phyloP scores from a whole-genome alignment of 2,797 vertebrate species.

The Gambelia wislizenii region DNA sequence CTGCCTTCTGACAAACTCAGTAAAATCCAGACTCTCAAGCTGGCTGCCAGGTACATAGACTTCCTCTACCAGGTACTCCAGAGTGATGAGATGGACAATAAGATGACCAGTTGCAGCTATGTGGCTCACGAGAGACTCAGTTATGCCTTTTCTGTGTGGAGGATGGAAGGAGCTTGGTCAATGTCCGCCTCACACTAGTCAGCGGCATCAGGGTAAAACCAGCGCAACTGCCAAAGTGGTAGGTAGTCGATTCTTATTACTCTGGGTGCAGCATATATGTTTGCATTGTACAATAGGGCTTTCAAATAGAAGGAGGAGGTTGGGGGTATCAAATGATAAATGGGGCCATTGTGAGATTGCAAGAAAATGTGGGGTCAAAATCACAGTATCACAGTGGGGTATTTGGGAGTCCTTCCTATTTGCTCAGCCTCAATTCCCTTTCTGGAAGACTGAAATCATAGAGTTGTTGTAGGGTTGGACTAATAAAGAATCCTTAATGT shows the following conservation, averaged over 20 bases:
- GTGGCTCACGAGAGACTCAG: slow-evolving; percentile 97
- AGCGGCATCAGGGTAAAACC: slow-evolving; percentile 49
- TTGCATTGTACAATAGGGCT: neutral
- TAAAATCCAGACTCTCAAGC: slow-evolving; percentile 99
- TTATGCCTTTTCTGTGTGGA: slow-evolving; percentile 99
- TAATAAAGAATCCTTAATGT: neutral
- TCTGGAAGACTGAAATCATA: neutral
- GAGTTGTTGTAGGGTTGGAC: neutral
- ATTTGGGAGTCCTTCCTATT: neutral
- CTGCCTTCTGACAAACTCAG: slow-evolving; percentile 98
- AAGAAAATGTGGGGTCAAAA: neutral
- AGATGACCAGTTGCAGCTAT: slow-evolving; percentile 98
- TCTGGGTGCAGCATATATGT: fast-evolving
- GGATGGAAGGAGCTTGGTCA: slow-evolving; percentile 99
- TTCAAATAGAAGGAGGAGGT: neutral
- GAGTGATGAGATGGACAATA: slow-evolving; percentile 98
- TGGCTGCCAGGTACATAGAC: slow-evolving; percentile 97
- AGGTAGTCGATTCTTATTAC: slow-evolving; percentile 54
- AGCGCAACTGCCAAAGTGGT: slow-evolving; percentile 62
- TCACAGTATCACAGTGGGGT: neutral
- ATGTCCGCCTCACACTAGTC: slow-evolving; percentile 97
- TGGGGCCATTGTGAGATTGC: neutral
- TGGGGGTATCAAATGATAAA: neutral
- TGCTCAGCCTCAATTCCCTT: neutral
- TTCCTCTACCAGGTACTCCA: slow-evolving; percentile 99